Base-by-base conservation (phyloP, 2,888 invertebrate genomes). In the Torymus auratus region DNA sequence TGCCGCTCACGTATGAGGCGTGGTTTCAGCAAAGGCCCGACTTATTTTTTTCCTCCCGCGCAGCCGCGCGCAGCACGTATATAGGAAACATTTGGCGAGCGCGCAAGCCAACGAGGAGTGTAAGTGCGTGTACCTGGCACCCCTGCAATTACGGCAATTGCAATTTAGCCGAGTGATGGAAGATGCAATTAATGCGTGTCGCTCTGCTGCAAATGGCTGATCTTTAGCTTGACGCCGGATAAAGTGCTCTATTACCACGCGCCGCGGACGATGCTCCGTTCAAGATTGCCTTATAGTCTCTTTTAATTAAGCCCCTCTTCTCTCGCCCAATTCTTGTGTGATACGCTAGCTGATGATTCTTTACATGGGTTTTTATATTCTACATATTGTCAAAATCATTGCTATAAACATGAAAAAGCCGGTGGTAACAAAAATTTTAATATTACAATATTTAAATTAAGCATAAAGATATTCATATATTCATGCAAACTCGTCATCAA, bases 11-110 rank as follows among this genome's bases (percentile, higher is more conserved):
- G 77, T 83, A 87, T 86, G 86, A 86, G 87, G 89, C 88, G 88
- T 88, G 88, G 88, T 88, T 88, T 87, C 84, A 84, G 84, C 84
- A 83, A 84, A 84, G 85, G 85, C 80, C 72, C 82, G 78, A 82
- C 76, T 64, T 62, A n/a, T 62, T 62, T 75, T 56, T 73, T 28
- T 64, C 10, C 41, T n/a, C 58, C 11, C 15, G 10, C 41, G 20
- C 20, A 20, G 20, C 11, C 50, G n/a, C 56, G 20, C 56, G 23
- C 50, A 2, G 41, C 28, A 13, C 14, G 17, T 52, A 17, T 60
- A 53, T 3, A 41, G 41, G 20, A 23, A 61, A 61, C 65, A 50
- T 74, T 74, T 58, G 41, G 53, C 65, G 55, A 41, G n/a, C 15
- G 67, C 82, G 80, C 72, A 73, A 69, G 62, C 62, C 58, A 62